Evolutionary conservation across 1,140 invertebrate species (phyloP), one percentile per base, ranked within the genome.

Genomic region (Andricus grossulariae): DNA sequence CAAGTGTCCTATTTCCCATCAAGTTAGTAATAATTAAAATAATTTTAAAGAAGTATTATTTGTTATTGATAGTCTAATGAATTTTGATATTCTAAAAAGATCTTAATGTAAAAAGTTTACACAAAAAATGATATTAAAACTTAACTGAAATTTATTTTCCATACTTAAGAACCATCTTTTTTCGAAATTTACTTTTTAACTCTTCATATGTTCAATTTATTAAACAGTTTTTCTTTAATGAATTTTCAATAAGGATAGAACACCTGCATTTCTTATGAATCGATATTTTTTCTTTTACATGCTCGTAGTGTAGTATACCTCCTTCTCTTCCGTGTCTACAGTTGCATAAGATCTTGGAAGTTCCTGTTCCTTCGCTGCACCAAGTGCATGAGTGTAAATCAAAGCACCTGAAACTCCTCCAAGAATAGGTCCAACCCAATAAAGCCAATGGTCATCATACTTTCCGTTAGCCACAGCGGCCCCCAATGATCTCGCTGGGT

Each of bases 391-490:
- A 3, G 94, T 93, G 86, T 98, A 98, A 18, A 97, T 83, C 11
- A 97, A 91, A 15, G 94, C 94, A 1, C 96, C 97, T 0, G 94
- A 92, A 45, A 97, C 93, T 5, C 95, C 97, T 3, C 97, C 97
- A 0, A 96, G 89, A 74, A 97, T 93, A 0, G 97, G 97, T 0
- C 97, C 97, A 2, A 95, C 92, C 97, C 97, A 98, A 91, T 97
- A 98, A 0, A 98, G 94, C 97, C 97, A 98, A 84, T 98, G 97
- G 79, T 95, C 89, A 1, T 91, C 89, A 94, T 96, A 98, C 21
- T 90, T 90, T 25, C 93, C 93, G 73, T 94, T 93, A 52, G 98
- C 94, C 13, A 97, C 94, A 3, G 97, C 96, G 10, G 96, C 96
- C 72, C 97, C 97, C 85, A 98, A 94, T 39, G 95, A 95, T 75